Base-by-base conservation (phyloP, 2,113 vertebrate species). In the Corynorhinus townsendii region DNA sequence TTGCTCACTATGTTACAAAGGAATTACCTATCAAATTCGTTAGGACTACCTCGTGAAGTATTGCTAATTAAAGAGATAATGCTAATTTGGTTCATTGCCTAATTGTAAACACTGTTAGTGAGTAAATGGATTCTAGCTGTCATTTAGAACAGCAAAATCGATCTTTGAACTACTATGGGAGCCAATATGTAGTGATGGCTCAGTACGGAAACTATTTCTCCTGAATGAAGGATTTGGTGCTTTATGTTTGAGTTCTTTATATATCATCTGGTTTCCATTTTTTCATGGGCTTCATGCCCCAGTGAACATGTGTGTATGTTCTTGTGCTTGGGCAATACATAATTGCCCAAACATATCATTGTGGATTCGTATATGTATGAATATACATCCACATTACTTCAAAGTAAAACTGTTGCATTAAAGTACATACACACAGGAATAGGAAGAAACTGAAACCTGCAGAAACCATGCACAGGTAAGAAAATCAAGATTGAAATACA, bases 191-290 rank as follows among this genome's bases (percentile, higher is more conserved):
- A 49, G 69, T 49, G 38, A 40, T 54, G 81, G 43, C 71, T 89
- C 56, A 19, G 66, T 64, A 28, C 33, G 30, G 49, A 96, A 94
- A 79, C 22, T 11, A 76, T 64, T 93, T 89, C 62, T 87, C 68
- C 93, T 72, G 38, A 90, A 96, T 38, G 79, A 91, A 68, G 56
- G 49, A 84, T 80, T 68, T 86, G 81, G 49, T 64, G 56, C 8
- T 89, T 90, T 92, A 73, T 59, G 76, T 94, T 91, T 75, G 24
- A 91, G 10, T 81, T 90, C 54, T 89, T 81, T 64, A 35, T 75
- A 12, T 72, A 81, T 68, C 54, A 52, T 84, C 85, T 96, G 95
- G 69, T 96, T 95, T 93, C 52, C 24, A 71, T 90, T 82, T 95
- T 54, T 93, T 72, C 49, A 52, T 62, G 75, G 89, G 59, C 24